These are phyloP conservation scores for Melanophora roralis DNA, from an alignment of 2,888 invertebrate genomes.

Conservation along the genomic window DNA sequence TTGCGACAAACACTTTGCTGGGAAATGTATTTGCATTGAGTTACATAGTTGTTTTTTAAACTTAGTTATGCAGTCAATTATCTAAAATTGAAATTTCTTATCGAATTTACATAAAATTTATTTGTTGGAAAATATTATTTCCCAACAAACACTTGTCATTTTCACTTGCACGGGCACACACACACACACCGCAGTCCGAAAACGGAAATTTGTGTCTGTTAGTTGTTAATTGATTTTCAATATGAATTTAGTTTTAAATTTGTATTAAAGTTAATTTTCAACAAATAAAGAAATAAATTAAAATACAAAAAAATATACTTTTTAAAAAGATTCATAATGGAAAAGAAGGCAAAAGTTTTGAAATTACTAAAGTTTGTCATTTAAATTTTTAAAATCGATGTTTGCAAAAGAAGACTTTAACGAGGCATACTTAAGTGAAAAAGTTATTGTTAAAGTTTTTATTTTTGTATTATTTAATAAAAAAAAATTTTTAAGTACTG, in stretches of 20 bases:
- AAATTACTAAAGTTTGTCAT: too few species aligned
- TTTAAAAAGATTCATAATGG: too few species aligned
- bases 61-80: conserved; percentile 59
- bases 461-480: too few species aligned
- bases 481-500: too few species aligned
- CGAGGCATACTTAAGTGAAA: too few species aligned
- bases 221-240: conserved; percentile 60
- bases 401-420: too few species aligned
- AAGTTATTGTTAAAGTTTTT: too few species aligned
- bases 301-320: too few species aligned
- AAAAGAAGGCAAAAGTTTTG: too few species aligned
- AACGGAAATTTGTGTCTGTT: conserved; percentile 70
- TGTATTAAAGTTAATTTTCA: conserved; percentile 15
- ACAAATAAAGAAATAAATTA: conserved; percentile 3
- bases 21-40: conserved; percentile 1
- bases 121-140: conserved; percentile 48
- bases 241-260: conserved; percentile 48
- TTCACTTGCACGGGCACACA: too few species aligned
- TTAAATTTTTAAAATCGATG: too few species aligned
- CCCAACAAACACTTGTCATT: conserved; percentile 35
- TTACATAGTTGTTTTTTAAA: conserved; percentile 33
- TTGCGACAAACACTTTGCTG: too few species aligned
- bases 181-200: background rate
- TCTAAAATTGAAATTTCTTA: conserved; percentile 63
- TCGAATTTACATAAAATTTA: conserved; percentile 59